Base-by-base conservation (phyloP, 2,888 invertebrate genomes). In the Serrognathus titanus region DNA sequence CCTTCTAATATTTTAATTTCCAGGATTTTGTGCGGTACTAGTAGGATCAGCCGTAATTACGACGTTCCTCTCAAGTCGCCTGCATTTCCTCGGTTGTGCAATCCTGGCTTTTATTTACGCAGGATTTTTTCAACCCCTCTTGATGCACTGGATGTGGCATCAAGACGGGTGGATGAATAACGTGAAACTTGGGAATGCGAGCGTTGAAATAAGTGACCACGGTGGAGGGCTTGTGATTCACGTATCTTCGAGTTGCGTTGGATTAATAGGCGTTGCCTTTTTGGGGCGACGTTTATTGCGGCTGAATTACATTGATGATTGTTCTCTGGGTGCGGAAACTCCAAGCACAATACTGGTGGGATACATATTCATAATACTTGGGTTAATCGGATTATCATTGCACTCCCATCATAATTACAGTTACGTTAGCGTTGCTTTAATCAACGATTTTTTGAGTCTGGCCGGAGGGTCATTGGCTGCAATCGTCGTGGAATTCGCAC, bases 71-170 rank as follows among this genome's bases (percentile, higher is more conserved):
- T 69, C 69, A 0, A 77, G 75, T 5, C 66, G 78, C 46, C 58
- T 71, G 16, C 71, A 72, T 51, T 65, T 70, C 10, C 46, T 72
- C n/a, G 73, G 70, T 2, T 72, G 69, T 24, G 53, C 74, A 2
- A 39, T 71, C 6, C 58, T 69, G 13, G 71, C 65, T 9, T 52
- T 68, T 0, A 13, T 76, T 6, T 63, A 73, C 20, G 63, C 73
- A 1, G 72, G 69, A 0, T 10, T 77, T 1, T 31, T 74, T 11
- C 73, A 73, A 48, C 78, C 78, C 0, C 54, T 78, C 8, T 53
- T 73, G 6, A 71, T 78, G 46, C 76, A 76, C 50, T 78, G 77
- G 77, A 53, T 67, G 3, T 76, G 75, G 74, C 69, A 73, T 8
- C 53, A 63, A 0, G 48, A 66, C 3, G 77, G 77, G 13, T 78